Conservation (phyloP, 2,113 vertebrate species). For the Trogon melanurus region DNA sequence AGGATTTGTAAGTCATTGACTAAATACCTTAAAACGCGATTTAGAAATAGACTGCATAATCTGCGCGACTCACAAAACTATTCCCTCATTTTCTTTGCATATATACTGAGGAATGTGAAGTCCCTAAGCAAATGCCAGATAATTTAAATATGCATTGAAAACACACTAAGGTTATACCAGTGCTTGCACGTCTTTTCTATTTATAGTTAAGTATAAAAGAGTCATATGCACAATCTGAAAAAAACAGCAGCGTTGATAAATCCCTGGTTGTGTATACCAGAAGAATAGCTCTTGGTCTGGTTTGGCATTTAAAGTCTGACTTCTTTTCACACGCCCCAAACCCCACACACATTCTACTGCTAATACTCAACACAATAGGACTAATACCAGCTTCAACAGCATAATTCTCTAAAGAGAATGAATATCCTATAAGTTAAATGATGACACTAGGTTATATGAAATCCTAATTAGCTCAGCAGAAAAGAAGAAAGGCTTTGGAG, state of each 20-base stretch:
- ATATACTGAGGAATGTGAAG: not conserved
- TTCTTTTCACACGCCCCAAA: conserved; percentile 71
- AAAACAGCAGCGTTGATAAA: conserved; percentile 33
- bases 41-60: not conserved
- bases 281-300: conserved; percentile 78
- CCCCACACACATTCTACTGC: conserved; percentile 78
- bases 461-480: conserved; percentile 82
- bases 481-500: conserved; percentile 71
- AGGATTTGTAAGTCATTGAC: too few relatives aligned
- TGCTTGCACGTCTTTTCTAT: not conserved
- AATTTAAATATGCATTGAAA: not conserved
- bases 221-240: not conserved
- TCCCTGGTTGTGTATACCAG: conserved; percentile 60
- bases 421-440: conserved; percentile 58
- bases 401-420: conserved; percentile 72
- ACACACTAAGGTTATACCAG: not conserved
- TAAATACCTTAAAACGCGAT: not conserved
- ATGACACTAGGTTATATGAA: conserved; percentile 70
- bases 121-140: not conserved
- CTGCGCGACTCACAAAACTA: not conserved
- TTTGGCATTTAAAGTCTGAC: conserved; percentile 72
- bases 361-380: conserved; percentile 84
- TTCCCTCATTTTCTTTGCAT: not conserved
- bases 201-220: conserved; percentile 20
- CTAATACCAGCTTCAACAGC: conserved; percentile 84